Evolutionary conservation across 2,797 vertebrate genomes (phyloP).

Genomic region (Mallotus villosus): DNA sequence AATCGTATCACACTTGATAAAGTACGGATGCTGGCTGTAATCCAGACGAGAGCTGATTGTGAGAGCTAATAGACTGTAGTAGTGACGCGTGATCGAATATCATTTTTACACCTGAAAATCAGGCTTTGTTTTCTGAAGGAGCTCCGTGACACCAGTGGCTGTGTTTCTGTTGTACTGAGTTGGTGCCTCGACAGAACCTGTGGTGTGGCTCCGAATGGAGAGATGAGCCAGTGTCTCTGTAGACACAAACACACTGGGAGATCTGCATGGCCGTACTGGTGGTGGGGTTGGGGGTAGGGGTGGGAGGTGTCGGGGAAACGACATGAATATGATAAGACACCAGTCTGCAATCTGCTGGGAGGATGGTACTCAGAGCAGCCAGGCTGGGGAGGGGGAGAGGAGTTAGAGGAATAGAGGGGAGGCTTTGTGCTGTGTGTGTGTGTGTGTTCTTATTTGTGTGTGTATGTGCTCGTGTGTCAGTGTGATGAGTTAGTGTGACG

Average conservation of each 20-base stretch:
- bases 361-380: neutral
- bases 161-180: too few species aligned
- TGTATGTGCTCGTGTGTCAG: neutral
- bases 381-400: neutral
- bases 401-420: neutral
- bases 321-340: neutral
- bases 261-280: too few species aligned
- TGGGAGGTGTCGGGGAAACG: neutral
- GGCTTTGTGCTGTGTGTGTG: neutral
- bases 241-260: too few species aligned
- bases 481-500: slow-evolving; percentile 21
- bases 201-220: too few species aligned
- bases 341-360: neutral
- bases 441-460: neutral
- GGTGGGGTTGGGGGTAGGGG: too few species aligned
- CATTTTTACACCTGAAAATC: too few species aligned
- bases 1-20: neutral
- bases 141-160: too few species aligned
- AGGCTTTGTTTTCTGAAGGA: too few species aligned
- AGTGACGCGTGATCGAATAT: too few species aligned
- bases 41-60: neutral
- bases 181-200: too few species aligned
- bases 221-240: too few species aligned
- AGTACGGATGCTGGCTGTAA: neutral
- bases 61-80: neutral